Evolutionary conservation across 2,888 invertebrate species (phyloP), one percentile per base, ranked within the genome.

Genomic region (Ormyrus rosae): DNA sequence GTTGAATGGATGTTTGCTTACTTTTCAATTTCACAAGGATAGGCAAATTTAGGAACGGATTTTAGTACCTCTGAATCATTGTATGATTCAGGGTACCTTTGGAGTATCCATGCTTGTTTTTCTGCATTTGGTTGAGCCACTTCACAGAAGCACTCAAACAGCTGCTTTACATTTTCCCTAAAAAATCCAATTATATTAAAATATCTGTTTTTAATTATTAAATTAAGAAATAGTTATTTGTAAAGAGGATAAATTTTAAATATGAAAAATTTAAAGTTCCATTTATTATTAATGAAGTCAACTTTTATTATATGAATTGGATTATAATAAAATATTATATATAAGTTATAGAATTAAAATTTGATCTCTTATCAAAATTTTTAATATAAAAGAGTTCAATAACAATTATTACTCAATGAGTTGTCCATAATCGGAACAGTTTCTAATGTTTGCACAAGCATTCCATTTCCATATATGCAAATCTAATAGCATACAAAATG

Each of bases 41-140:
- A 98, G 86, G 97, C 96, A 93, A 98, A 98, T 91, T 97, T 96
- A 64, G 97, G 96, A 87, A 98, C 95, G 87, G 96, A 95, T 90
- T 95, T 95, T 79, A 98, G 92, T 84, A 97, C 95, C 90, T 96
- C 96, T 90, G 95, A 94, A 91, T 97, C 96, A 88, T 93, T 94
- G 90, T 95, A 97, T 81, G 93, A 93, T 84, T 96, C 96, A 64
- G 98, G 98, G 91, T 95, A 98, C 90, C 96, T 96, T 90, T 95
- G 96, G 67, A 96, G 91, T 86, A 97, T 95, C 92, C 95, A 95
- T 80, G 95, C 93, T 78, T 92, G 91, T 85, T 93, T 93, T 84
- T 94, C 93, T 68, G 92, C 93, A 61, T 93, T 92, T 82, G 96
- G 94, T 77, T 93, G 93, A 55, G 93, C 95, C 82, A 96, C 94